Evolutionary conservation across 1,140 invertebrate genomes (phyloP).

Genomic region (Steinernema khuongi): DNA sequence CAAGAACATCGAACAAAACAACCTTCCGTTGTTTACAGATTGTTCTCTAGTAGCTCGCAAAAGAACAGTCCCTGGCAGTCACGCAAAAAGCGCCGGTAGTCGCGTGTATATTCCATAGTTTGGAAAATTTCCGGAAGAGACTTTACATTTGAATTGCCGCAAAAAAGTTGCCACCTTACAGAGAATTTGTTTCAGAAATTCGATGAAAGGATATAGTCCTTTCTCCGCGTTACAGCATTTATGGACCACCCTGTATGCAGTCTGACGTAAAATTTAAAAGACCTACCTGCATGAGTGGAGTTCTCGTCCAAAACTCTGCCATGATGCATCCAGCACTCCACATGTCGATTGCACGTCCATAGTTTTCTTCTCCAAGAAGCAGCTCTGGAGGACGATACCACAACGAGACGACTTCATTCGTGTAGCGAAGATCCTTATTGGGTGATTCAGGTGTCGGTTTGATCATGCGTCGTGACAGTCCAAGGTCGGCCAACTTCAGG

Average conservation of each 20-base stretch:
- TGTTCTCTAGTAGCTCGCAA: no score
- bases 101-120: no score
- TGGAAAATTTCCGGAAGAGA: no score
- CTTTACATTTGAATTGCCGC: no score
- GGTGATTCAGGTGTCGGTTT: slow-evolving; percentile 31
- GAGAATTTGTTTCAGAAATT: no score
- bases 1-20: slow-evolving; percentile 6
- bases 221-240: no score
- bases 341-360: slow-evolving; percentile 90
- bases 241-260: no score
- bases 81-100: no score
- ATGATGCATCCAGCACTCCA: slow-evolving; percentile 98
- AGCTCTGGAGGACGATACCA: slow-evolving; percentile 93
- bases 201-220: no score
- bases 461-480: slow-evolving; percentile 60
- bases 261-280: neutral
- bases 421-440: slow-evolving; percentile 71
- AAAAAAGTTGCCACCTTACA: no score
- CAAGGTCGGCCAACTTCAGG: slow-evolving; percentile 64
- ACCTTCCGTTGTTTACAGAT: no score
- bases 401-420: slow-evolving; percentile 91
- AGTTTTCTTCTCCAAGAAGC: slow-evolving; percentile 83
- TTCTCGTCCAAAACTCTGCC: slow-evolving; percentile 97
- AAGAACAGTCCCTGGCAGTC: no score
- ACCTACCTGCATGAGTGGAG: slow-evolving; percentile 68